These are phyloP conservation scores for Drosophila littoralis DNA, from an alignment of 1,140 invertebrate species.

Conservation along the genomic window DNA sequence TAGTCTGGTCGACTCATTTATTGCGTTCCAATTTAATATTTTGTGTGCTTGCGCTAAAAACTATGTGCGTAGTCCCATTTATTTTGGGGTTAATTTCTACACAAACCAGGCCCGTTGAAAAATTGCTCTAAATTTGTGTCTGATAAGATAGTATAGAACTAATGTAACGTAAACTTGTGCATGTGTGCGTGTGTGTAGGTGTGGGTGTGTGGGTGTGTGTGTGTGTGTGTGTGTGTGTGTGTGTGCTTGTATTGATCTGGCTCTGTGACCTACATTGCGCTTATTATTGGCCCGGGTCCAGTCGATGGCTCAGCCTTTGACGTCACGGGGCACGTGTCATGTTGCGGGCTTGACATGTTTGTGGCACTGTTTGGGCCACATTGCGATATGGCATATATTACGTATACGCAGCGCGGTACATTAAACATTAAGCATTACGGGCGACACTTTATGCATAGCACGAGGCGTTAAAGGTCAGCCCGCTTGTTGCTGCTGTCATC, in stretches of 20 bases:
- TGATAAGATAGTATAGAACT: constrained; percentile 23
- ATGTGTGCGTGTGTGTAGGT: no score
- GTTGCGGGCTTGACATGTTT: not conserved
- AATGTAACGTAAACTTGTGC: no score
- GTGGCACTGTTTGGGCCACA: not conserved
- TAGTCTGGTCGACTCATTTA: not conserved
- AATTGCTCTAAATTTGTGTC: constrained; percentile 8
- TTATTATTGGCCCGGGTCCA: constrained; percentile 2
- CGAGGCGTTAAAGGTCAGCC: constrained; percentile 72
- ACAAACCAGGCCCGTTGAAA: constrained; percentile 14
- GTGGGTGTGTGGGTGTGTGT: not conserved
- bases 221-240: not conserved
- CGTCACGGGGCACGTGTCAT: constrained; percentile 13
- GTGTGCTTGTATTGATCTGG: not conserved
- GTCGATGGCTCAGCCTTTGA: constrained; percentile 21
- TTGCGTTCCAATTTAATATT: not conserved
- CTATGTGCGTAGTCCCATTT: constrained; percentile 35
- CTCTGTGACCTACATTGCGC: constrained; percentile 32
- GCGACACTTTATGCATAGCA: constrained; percentile 53
- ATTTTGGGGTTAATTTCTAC: constrained; percentile 59
- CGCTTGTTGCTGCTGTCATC: constrained; percentile 24
- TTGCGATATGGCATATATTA: constrained; percentile 30
- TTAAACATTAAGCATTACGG: constrained; percentile 25
- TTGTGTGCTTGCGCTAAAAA: constrained; percentile 27
- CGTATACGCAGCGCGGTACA: constrained; percentile 53